Conservation (phyloP, 2,113 vertebrate genomes). For the Raphicerus campestris region DNA sequence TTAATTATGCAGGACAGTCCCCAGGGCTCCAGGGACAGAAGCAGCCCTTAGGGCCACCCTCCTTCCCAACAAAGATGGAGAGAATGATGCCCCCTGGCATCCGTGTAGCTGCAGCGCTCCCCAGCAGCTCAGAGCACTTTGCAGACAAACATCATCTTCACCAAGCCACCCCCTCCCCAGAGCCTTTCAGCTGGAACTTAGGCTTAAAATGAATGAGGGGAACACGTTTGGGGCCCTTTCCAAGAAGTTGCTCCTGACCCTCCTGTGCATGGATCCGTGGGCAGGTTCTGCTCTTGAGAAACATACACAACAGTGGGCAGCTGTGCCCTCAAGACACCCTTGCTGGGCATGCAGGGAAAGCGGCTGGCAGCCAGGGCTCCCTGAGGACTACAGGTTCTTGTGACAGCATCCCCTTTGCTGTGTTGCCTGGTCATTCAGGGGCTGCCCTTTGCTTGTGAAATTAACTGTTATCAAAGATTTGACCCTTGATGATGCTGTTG, state of each 20-base stretch:
- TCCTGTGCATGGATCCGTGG: rapidly evolving
- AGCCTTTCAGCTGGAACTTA: background rate
- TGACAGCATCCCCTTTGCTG: background rate
- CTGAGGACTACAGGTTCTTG: background rate
- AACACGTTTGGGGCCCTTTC: background rate
- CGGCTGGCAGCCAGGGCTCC: background rate
- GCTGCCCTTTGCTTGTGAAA: background rate
- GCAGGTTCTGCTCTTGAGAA: background rate
- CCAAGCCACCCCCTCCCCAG: background rate
- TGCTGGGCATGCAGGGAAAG: background rate
- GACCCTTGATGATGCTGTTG: background rate
- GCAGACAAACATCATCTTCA: background rate
- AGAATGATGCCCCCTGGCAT: background rate
- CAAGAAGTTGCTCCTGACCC: background rate
- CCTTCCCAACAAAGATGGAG: background rate
- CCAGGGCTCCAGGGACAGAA: background rate
- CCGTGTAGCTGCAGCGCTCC: background rate
- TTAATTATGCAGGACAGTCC: background rate
- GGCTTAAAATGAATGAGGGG: background rate
- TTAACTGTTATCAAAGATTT: background rate
- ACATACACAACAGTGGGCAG: rapidly evolving
- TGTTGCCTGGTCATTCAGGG: background rate
- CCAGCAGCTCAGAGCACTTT: background rate
- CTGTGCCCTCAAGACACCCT: background rate
- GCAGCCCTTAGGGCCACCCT: background rate